Evolutionary conservation across 2,888 invertebrate species (phyloP).

Genomic region (Steromphala cineraria): DNA sequence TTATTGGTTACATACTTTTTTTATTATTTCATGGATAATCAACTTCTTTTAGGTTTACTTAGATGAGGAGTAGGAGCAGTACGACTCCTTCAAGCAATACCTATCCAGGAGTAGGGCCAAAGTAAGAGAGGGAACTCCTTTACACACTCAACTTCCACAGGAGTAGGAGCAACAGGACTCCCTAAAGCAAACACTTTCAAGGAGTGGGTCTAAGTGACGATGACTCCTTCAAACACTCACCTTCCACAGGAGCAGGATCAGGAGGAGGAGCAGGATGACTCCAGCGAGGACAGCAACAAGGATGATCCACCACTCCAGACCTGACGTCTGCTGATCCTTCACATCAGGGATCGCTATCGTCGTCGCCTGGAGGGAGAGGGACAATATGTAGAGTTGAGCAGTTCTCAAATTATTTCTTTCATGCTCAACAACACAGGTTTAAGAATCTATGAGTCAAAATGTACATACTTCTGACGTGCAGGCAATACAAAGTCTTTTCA

Average conservation of each 20-base stretch:
- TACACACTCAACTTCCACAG: constrained; percentile 85
- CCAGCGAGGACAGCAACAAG: constrained; percentile 88
- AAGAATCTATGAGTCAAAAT: no score
- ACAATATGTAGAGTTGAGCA: no score
- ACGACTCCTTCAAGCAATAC: constrained; percentile 86
- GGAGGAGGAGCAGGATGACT: constrained; percentile 85
- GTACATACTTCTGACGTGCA: no score
- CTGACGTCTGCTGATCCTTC: constrained; percentile 83
- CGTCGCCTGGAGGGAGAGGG: constrained; percentile 80
- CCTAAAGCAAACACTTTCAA: constrained; percentile 81
- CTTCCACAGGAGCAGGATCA: constrained; percentile 89
- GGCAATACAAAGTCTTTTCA: no score
- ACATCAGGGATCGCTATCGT: constrained; percentile 90
- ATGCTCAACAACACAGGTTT: no score
- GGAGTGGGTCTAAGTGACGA: no score
- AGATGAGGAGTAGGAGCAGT: constrained; percentile 86
- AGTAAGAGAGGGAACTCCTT: constrained; percentile 73
- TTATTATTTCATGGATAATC: no score
- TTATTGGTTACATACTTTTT: no score
- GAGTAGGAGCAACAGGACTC: constrained; percentile 87
- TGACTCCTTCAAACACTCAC: constrained; percentile 76
- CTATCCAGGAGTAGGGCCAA: background rate
- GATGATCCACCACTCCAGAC: constrained; percentile 91
- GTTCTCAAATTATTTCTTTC: no score
- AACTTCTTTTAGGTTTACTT: no score